These are phyloP conservation scores for Eueides isabella DNA, from an alignment of 1,140 invertebrate genomes.

Conservation along the genomic window DNA sequence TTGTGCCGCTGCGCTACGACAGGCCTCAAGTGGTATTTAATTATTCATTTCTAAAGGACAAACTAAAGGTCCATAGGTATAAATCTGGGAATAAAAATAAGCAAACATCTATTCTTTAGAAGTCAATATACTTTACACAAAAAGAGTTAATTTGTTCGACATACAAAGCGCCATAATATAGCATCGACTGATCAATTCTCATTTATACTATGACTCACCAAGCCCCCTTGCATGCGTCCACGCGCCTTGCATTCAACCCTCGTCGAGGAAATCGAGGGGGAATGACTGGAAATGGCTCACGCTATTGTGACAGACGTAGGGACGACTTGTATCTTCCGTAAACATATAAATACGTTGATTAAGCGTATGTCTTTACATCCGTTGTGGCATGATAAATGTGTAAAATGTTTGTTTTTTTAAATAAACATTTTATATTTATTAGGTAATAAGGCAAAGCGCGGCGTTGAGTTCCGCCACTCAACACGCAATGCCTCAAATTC, in stretches of 20 bases:
- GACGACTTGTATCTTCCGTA: slow-evolving; percentile 42
- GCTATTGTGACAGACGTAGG: slow-evolving; percentile 70
- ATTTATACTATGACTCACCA: slow-evolving; percentile 61
- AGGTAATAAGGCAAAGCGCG: no score
- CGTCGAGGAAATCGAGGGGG: slow-evolving; percentile 72
- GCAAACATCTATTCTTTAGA: background rate
- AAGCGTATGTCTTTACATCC: background rate
- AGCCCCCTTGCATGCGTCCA: slow-evolving; percentile 47
- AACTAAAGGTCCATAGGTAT: no score
- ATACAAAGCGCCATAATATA: background rate
- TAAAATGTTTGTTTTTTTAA: background rate
- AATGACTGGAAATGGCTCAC: slow-evolving; percentile 74
- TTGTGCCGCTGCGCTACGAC: no score
- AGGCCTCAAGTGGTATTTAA: no score
- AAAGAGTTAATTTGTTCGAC: background rate
- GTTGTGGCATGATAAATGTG: background rate
- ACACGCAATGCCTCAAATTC: no score
- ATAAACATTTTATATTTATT: no score
- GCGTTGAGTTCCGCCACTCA: no score
- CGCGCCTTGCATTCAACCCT: slow-evolving; percentile 57
- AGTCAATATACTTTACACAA: background rate
- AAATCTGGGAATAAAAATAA: slow-evolving; percentile 1
- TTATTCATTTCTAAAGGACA: no score
- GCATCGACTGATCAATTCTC: slow-evolving; percentile 28
- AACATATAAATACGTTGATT: slow-evolving; percentile 3